Conservation (phyloP, 2,113 vertebrate species). For the Andinoacara biseriatus region DNA sequence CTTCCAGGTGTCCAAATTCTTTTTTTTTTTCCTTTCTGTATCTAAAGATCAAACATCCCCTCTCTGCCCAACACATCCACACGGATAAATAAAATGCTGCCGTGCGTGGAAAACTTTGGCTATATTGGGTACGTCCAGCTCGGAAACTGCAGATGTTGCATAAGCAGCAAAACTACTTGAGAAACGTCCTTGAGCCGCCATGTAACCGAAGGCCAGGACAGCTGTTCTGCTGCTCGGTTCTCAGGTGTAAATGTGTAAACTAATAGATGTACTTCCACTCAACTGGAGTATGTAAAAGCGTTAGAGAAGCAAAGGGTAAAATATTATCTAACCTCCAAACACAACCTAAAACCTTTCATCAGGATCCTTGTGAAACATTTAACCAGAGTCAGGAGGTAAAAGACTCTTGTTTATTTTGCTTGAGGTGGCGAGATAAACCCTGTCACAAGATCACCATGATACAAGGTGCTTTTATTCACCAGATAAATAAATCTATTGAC, state of each 20-base stretch:
- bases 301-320: background rate
- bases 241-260: background rate
- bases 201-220: background rate
- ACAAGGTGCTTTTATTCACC: constrained; percentile 63
- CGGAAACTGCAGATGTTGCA: background rate
- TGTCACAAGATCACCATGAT: constrained; percentile 66
- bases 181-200: background rate
- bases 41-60: background rate
- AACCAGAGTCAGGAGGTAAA: constrained; percentile 54
- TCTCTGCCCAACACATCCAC: background rate
- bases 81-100: background rate
- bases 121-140: background rate
- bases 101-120: background rate
- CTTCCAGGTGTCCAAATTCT: background rate
- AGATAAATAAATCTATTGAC: constrained; percentile 68
- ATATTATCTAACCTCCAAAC: background rate
- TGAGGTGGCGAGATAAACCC: constrained; percentile 58
- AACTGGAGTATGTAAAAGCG: background rate
- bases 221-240: background rate
- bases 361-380: constrained; percentile 27
- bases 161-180: background rate
- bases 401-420: constrained; percentile 52
- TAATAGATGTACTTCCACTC: background rate
- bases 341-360: constrained; percentile 19
- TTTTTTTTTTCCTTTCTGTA: background rate